A percentile compares a stretch with the other conserved stretches of the same genome.
These are phyloP conservation scores for Leptopilina syphax DNA, from an alignment of 2,888 invertebrate species.

Conservation along the genomic window DNA sequence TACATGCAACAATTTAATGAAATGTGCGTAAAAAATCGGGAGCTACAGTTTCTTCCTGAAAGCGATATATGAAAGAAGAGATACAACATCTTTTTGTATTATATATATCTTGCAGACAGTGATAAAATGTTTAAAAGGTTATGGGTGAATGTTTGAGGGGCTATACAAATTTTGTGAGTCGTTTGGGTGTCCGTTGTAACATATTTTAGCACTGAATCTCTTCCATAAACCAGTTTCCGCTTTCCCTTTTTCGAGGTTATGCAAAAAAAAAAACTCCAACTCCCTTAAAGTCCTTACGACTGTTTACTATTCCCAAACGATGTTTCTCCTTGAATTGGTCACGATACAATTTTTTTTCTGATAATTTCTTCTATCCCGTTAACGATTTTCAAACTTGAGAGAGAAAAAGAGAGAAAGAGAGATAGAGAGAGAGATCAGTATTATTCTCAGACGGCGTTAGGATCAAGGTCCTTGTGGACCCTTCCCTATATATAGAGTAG, in stretches of 20 bases:
- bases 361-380: slow-evolving; percentile 36
- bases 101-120: slow-evolving; percentile 26
- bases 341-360: slow-evolving; percentile 54
- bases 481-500: not conserved
- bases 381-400: slow-evolving; percentile 4
- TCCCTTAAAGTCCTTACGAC: slow-evolving; percentile 52
- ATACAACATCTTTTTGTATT: not conserved
- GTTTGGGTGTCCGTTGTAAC: slow-evolving; percentile 22
- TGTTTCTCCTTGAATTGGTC: slow-evolving; percentile 68
- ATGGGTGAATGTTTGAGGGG: slow-evolving; percentile 21
- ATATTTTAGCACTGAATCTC: slow-evolving; percentile 23
- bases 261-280: slow-evolving; percentile 59
- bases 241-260: slow-evolving; percentile 64
- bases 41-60: not conserved
- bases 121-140: slow-evolving; percentile 30
- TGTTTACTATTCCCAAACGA: slow-evolving; percentile 59
- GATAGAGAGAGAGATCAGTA: not conserved
- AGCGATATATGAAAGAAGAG: not conserved
- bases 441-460: not conserved
- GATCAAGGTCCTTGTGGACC: slow-evolving; percentile 25
- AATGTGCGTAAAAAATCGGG: slow-evolving; percentile 43
- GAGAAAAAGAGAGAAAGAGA: no score
- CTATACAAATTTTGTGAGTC: slow-evolving; percentile 3
- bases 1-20: not conserved
- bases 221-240: slow-evolving; percentile 50